These are phyloP conservation scores for Drosophila barbarae DNA, from an alignment of 2,888 invertebrate species.

Conservation along the genomic window DNA sequence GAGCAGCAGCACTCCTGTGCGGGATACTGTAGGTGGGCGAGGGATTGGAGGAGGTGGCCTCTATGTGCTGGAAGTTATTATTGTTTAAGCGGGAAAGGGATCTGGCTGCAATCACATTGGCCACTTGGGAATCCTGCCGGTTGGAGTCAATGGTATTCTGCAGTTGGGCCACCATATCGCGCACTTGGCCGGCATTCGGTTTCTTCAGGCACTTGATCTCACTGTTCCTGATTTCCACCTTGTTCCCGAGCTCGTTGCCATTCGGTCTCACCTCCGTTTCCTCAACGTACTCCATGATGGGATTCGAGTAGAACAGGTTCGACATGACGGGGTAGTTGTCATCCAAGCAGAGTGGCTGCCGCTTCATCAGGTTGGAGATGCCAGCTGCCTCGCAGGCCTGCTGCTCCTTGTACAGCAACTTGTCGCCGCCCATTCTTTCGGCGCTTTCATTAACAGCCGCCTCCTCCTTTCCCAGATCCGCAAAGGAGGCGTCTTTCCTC, in stretches of 20 bases:
- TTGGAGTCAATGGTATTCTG: conserved; percentile 63
- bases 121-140: conserved; percentile 5
- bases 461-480: conserved; percentile 53
- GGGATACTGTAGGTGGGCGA: conserved; percentile 27
- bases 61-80: conserved; percentile 25
- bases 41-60: conserved; percentile 30
- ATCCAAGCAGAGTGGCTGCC: conserved; percentile 60
- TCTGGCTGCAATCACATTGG: conserved; percentile 24
- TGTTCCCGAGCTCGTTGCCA: conserved; percentile 25
- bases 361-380: conserved; percentile 54
- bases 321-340: conserved; percentile 43
- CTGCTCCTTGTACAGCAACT: conserved; percentile 60
- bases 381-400: conserved; percentile 36
- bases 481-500: conserved; percentile 64
- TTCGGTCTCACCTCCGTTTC: conserved; percentile 38
- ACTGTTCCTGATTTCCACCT: conserved; percentile 62
- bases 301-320: conserved; percentile 47
- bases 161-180: conserved; percentile 70
- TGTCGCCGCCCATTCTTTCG: conserved; percentile 48
- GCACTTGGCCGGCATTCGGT: conserved; percentile 67
- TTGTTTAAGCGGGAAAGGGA: conserved; percentile 39
- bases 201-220: conserved; percentile 72
- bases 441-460: conserved; percentile 50
- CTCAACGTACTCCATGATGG: conserved; percentile 32
- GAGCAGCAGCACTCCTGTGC: conserved; percentile 14